These are phyloP conservation scores for Rhizoglyphus robini DNA, from an alignment of 1,140 invertebrate species.

Conservation along the genomic window DNA sequence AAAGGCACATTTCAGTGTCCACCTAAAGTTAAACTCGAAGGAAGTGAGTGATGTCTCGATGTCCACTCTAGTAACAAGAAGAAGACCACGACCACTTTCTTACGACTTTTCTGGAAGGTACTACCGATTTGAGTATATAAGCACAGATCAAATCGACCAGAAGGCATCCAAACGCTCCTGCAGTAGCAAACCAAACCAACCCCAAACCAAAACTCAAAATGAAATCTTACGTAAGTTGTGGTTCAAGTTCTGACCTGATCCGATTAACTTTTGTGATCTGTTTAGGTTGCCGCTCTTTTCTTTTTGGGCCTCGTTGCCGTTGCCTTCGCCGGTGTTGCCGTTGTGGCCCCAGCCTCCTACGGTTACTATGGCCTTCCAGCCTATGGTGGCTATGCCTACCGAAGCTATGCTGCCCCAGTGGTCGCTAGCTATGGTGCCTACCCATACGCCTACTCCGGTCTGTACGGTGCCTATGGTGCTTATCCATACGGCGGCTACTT, in stretches of 20 bases:
- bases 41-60: no score
- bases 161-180: not conserved
- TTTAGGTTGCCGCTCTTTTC: not conserved
- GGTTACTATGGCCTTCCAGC: not conserved
- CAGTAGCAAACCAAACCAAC: not conserved
- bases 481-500: not conserved
- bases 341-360: not conserved
- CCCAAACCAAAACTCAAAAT: not conserved
- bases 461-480: not conserved
- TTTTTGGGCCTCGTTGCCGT: not conserved
- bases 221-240: not conserved
- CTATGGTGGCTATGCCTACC: not conserved
- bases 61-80: no score
- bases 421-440: not conserved
- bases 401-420: not conserved
- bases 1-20: no score
- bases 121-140: no score
- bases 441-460: not conserved
- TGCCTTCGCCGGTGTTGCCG: not conserved
- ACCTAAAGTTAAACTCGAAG: no score
- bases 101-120: no score
- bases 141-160: not conserved
- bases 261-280: not conserved
- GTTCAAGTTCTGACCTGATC: not conserved
- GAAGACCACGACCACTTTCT: no score